Percentiles rank a stretch among this genome's conserved stretches.
phyloP scores from a whole-genome alignment of 2,113 vertebrate genomes.

The Amazona vittata region DNA sequence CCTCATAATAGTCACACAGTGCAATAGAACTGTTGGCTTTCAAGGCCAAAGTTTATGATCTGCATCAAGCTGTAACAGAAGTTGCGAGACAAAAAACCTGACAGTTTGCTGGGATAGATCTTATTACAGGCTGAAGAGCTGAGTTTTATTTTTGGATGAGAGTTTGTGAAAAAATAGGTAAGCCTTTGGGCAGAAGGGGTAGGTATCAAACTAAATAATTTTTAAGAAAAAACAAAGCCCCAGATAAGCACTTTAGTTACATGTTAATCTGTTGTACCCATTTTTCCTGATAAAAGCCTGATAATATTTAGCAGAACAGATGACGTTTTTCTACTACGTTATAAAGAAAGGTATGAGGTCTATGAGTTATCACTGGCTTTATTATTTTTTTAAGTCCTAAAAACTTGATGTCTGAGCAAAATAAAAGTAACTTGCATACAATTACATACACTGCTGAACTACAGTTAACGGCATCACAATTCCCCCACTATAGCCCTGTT shows the following conservation, averaged over 20 bases:
- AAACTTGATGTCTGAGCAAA: background rate
- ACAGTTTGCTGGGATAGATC: background rate
- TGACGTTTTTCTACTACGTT: fast-evolving
- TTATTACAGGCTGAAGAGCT: background rate
- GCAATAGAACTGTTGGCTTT: background rate
- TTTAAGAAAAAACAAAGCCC: background rate
- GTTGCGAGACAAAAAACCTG: background rate
- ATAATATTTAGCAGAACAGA: background rate
- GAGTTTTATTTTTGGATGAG: background rate
- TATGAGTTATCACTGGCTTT: background rate
- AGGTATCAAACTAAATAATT: background rate
- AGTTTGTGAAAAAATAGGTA: background rate
- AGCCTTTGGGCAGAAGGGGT: background rate
- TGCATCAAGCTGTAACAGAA: background rate
- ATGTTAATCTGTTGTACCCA: background rate
- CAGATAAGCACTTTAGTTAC: fast-evolving
- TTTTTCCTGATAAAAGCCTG: background rate
- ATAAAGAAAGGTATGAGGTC: background rate
- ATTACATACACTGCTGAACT: background rate
- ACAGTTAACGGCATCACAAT: background rate
- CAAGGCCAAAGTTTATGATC: background rate
- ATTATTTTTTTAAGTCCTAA: background rate
- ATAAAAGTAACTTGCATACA: background rate
- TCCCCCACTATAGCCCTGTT: background rate
- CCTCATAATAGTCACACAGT: background rate